phyloP scores from a whole-genome alignment of 2,888 invertebrate species.

The Epirrita christyi region DNA sequence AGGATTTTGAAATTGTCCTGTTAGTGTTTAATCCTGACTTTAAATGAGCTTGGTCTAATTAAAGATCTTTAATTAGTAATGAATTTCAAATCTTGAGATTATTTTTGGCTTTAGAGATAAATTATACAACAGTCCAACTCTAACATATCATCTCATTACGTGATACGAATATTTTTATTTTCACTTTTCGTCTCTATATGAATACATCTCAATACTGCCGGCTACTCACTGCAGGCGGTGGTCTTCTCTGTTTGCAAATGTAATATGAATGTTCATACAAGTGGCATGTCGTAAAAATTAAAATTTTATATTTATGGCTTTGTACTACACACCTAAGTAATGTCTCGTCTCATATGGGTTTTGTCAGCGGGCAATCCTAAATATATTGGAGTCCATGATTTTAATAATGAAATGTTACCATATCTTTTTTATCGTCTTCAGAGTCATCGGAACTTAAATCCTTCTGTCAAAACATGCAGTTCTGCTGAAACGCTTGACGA shows the following conservation, averaged over 20 bases:
- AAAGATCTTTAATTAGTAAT: background rate
- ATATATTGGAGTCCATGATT: constrained; percentile 76
- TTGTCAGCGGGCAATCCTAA: constrained; percentile 78
- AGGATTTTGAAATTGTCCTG: background rate
- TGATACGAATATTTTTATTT: constrained; percentile 43
- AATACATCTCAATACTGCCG: constrained; percentile 53
- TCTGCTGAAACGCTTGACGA: constrained; percentile 54
- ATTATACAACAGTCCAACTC: constrained; percentile 13
- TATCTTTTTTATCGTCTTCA: constrained; percentile 54
- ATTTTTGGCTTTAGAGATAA: constrained; percentile 2
- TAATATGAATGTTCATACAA: constrained; percentile 49
- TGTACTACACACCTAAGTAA: constrained; percentile 71
- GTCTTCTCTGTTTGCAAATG: constrained; percentile 63
- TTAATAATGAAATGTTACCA: constrained; percentile 66
- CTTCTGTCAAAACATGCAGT: constrained; percentile 48
- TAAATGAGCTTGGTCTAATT: background rate
- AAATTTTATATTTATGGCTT: constrained; percentile 73
- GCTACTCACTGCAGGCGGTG: constrained; percentile 64
- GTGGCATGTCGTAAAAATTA: constrained; percentile 73
- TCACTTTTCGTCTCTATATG: constrained; percentile 47
- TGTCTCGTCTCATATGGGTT: constrained; percentile 70
- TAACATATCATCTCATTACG: constrained; percentile 39
- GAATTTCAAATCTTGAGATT: background rate
- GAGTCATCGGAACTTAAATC: constrained; percentile 40
- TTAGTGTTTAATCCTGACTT: background rate